Conservation (phyloP, 2,113 vertebrate genomes). For the Ranitomeya variabilis region DNA sequence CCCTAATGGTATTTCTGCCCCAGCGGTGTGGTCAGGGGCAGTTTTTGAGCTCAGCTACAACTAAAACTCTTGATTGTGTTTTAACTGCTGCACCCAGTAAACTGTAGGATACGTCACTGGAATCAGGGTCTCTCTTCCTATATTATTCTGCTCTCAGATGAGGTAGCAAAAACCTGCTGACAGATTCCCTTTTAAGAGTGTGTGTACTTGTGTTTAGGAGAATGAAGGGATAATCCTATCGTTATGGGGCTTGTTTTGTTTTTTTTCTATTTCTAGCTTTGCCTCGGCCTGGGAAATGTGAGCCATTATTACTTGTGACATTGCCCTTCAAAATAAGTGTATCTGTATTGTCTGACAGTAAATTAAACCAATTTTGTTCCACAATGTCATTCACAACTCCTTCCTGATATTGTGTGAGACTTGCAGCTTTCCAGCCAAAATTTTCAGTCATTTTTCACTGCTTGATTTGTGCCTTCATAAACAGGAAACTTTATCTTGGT, state of each 20-base stretch:
- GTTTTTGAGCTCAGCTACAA: no score
- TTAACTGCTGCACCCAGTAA: no score
- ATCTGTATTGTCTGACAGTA: background rate
- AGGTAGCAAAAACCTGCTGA: no score
- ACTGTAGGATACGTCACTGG: no score
- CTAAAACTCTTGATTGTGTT: no score
- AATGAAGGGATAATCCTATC: no score
- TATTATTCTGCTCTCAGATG: no score
- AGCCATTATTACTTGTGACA: background rate
- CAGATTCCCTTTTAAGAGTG: no score
- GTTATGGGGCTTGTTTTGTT: background rate
- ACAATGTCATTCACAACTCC: constrained; percentile 4
- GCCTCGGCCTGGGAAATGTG: background rate
- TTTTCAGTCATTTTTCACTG: background rate
- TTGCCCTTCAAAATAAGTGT: background rate
- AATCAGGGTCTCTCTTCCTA: no score
- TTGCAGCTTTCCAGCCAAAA: background rate
- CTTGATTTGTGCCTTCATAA: constrained; percentile 3
- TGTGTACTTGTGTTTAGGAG: no score
- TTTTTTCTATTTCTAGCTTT: background rate
- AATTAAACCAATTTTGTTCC: constrained; percentile 39
- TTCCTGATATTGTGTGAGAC: background rate
- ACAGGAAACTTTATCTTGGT: background rate
- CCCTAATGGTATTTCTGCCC: no score
- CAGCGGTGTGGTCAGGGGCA: no score